phyloP scores from a whole-genome alignment of 2,888 invertebrate species.

The Athrips mouffetella region DNA sequence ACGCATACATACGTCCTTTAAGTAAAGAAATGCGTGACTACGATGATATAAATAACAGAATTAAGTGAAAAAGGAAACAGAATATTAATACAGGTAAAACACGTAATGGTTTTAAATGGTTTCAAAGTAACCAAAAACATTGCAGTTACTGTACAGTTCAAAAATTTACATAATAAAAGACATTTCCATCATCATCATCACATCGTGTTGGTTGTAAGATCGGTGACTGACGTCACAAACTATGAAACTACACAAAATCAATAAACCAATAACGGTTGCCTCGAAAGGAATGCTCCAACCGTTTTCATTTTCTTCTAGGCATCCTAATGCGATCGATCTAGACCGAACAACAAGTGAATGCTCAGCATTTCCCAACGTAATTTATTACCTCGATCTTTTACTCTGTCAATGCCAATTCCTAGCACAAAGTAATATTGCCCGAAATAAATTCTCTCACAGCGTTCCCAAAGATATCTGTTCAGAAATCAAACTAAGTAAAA shows the following conservation, averaged over 20 bases:
- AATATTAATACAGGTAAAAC: too few relatives aligned
- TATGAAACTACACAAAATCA: not conserved
- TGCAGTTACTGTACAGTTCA: not conserved
- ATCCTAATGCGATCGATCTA: constrained; percentile 10
- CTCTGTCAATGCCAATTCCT: constrained; percentile 30
- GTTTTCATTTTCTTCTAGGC: constrained; percentile 10
- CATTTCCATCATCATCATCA: too few relatives aligned
- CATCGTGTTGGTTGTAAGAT: too few relatives aligned
- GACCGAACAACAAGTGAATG: constrained; percentile 11
- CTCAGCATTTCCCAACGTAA: constrained; percentile 14
- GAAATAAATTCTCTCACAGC: constrained; percentile 28
- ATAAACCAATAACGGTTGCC: not conserved
- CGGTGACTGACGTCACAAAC: too few relatives aligned
- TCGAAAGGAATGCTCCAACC: not conserved
- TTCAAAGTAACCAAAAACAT: not conserved
- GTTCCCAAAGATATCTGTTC: constrained; percentile 39
- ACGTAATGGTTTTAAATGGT: too few relatives aligned
- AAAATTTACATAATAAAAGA: too few relatives aligned
- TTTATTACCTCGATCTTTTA: constrained; percentile 23
- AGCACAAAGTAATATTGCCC: constrained; percentile 27
- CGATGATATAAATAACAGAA: too few relatives aligned
- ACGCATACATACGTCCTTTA: too few relatives aligned
- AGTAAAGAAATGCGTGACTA: too few relatives aligned
- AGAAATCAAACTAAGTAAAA: constrained; percentile 47
- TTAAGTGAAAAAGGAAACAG: too few relatives aligned